Base-by-base conservation (phyloP, 2,113 vertebrate genomes). In the Ornithorhynchus anatinus region DNA sequence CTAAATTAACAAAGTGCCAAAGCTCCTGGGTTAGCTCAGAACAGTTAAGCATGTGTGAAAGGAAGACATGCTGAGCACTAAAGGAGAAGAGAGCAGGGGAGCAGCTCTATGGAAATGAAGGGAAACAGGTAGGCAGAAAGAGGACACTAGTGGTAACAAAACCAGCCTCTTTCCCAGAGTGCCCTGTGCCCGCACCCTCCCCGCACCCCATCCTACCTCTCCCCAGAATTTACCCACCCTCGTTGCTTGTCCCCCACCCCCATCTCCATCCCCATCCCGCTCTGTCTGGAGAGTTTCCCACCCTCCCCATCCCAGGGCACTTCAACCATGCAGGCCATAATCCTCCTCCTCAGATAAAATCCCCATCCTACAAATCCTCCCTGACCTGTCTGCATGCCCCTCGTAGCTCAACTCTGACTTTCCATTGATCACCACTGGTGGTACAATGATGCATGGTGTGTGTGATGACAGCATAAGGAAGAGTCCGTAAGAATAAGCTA, bases 101-200 rank as follows among this genome's bases (percentile, higher is more conserved):
- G 54, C 62, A 82, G 69, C 66, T 80, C 57, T 71, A 76, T 15
- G 7, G 47, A 44, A 59, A 36, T 31, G 72, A 45, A 74, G 53
- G 70, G 43, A 74, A 84, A 77, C 29, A 51, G 53, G 50, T 74
- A 69, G 74, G 75, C n/a, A n/a, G 69, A 79, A 71, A 76, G 81
- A 58, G 63, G 59, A 82, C 71, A 81, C 77, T 63, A 65, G 63
- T 45, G 79, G 56, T 64, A 77, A 75, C 69, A 65, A 79, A 59
- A 29, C 25, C 25, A 27, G 77, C 10, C 63, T 60, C 37, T 53
- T 36, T 69, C 44, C 47, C 4, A 57, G 25, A 79, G 58, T n/a
- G 70, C 73, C 58, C 57, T 65, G 42, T 70, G 53, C 76, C 35
- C 8, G 47, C 43, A 54, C 62, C 71, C 38, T 68, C 44, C 59